Conservation (phyloP, 2,797 vertebrate genomes). For the Pseudochromis fuscus region DNA sequence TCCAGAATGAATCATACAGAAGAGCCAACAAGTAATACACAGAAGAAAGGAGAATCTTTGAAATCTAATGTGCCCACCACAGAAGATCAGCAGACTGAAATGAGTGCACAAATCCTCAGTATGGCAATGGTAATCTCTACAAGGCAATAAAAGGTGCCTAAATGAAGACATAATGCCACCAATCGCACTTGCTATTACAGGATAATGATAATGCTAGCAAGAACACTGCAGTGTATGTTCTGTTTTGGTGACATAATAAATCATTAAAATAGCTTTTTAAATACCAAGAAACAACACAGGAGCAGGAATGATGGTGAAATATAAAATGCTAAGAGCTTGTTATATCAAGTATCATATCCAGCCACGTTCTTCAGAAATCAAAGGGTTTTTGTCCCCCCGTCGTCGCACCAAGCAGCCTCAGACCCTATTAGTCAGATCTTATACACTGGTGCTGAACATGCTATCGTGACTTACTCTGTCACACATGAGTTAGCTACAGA, state of each 20-base stretch:
- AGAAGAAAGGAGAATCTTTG: neutral
- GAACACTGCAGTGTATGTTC: slow-evolving; percentile 5
- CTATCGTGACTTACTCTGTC: slow-evolving; percentile 31
- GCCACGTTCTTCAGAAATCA: slow-evolving; percentile 25
- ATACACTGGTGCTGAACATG: slow-evolving; percentile 21
- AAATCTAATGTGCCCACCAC: neutral
- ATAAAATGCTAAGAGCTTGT: slow-evolving; percentile 5
- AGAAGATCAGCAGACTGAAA: slow-evolving; percentile 19
- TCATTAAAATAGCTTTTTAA: slow-evolving; percentile 19
- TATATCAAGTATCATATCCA: slow-evolving; percentile 15
- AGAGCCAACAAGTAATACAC: neutral
- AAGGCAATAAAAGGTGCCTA: slow-evolving; percentile 17
- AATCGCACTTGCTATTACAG: neutral
- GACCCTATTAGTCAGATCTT: slow-evolving; percentile 28
- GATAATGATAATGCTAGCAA: slow-evolving; percentile 17
- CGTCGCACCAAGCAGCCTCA: slow-evolving; percentile 31
- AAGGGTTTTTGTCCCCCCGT: slow-evolving; percentile 8
- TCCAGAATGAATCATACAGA: slow-evolving; percentile 3
- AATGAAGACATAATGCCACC: slow-evolving; percentile 21
- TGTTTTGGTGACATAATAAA: slow-evolving; percentile 16
- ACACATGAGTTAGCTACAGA: slow-evolving; percentile 31
- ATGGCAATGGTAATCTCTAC: slow-evolving; percentile 8
- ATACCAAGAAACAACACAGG: neutral
- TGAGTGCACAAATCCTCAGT: slow-evolving; percentile 12
- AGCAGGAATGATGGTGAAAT: neutral